Evolutionary conservation across 2,113 vertebrate species (phyloP).

Genomic region (Hirundichthys speculiger): DNA sequence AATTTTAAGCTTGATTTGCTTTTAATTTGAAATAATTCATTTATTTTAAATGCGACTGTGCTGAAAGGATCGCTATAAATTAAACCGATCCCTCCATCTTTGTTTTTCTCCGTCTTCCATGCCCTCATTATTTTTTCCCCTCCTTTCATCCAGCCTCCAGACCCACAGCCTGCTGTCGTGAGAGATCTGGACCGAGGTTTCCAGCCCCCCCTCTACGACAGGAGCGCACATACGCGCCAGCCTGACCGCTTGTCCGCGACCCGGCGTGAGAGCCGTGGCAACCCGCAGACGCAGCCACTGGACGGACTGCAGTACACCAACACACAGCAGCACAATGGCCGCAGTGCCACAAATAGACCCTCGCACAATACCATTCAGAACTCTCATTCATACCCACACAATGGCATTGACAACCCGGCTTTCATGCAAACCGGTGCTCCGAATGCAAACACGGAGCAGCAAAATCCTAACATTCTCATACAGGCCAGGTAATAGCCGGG

Average conservation of each 20-base stretch:
- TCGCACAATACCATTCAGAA: conserved; percentile 50
- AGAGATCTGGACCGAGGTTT: conserved; percentile 50
- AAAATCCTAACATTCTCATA: conserved; percentile 73
- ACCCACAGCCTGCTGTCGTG: conserved; percentile 47
- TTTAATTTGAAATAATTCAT: too few species aligned
- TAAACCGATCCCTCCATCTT: conserved; percentile 40
- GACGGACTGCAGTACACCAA: conserved; percentile 32
- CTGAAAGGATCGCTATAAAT: conserved; percentile 20
- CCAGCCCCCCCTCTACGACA: conserved; percentile 50
- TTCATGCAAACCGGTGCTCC: conserved; percentile 45
- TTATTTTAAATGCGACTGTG: conserved; percentile 25
- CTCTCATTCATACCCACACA: conserved; percentile 48
- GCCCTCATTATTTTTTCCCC: conserved; percentile 40
- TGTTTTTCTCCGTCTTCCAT: conserved; percentile 38
- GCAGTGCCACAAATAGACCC: conserved; percentile 28
- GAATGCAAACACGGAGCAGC: conserved; percentile 50
- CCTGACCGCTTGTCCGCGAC: conserved; percentile 19
- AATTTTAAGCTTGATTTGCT: conserved; percentile 15
- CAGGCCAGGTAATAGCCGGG: conserved; percentile 60
- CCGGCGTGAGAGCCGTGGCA: conserved; percentile 19
- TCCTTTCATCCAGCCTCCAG: conserved; percentile 60
- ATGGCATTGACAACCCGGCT: conserved; percentile 61
- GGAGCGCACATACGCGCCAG: conserved; percentile 7
- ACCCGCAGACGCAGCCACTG: conserved; percentile 25
- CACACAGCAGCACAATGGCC: conserved; percentile 47